Conservation (phyloP, 1,140 invertebrate genomes). For the Mesaphorura yosii region DNA sequence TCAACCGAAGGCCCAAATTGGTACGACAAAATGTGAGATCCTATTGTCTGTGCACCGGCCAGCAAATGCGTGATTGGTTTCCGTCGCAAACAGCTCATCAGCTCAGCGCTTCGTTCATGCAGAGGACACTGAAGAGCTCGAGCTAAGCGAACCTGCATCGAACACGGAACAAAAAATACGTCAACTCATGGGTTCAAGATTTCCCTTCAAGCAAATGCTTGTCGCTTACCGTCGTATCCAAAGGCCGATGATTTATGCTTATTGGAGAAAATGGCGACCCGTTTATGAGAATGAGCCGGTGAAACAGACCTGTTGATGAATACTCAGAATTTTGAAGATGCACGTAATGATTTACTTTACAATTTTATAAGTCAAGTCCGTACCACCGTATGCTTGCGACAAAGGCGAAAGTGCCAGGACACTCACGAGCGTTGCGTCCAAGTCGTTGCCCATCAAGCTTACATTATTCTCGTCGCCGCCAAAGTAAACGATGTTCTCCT, state of each 20-base stretch:
- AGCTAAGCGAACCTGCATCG: conserved; percentile 22
- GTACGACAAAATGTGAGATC: conserved; percentile 13
- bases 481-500: conserved; percentile 27
- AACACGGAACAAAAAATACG: no score
- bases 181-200: no score
- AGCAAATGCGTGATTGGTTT: conserved; percentile 18
- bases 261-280: conserved; percentile 27
- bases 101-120: conserved; percentile 18
- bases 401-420: conserved; percentile 24
- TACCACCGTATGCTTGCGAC: conserved; percentile 28
- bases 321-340: not conserved
- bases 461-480: conserved; percentile 25
- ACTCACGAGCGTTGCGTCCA: conserved; percentile 24
- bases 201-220: no score
- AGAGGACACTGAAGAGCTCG: conserved; percentile 20
- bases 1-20: conserved; percentile 25
- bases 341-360: no score
- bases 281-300: conserved; percentile 28
- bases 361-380: no score
- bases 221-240: conserved; percentile 25
- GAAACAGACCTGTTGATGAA: conserved; percentile 22
- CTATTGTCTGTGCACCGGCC: conserved; percentile 24
- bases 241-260: conserved; percentile 24
- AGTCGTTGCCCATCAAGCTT: conserved; percentile 24
- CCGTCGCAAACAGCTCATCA: conserved; percentile 15